A percentile compares a stretch with the other conserved stretches of the same genome.
Evolutionary conservation across 37 sponge, comb jelly and placozoan species (phyloP).

Genomic region (Agelas oroides): DNA sequence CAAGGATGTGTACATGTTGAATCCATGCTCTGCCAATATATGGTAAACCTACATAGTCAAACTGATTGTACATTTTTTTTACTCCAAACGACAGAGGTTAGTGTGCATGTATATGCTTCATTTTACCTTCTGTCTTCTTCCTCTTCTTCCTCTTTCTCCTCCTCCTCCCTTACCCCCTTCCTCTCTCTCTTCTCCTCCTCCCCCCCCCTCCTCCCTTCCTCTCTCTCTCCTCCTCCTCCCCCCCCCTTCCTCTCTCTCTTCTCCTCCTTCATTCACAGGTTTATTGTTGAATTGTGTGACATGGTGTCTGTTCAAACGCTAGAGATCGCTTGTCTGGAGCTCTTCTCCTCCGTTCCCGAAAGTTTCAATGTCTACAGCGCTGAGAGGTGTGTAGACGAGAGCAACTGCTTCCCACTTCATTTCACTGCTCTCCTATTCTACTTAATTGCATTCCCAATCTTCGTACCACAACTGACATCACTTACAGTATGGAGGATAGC

Average conservation of each 20-base stretch:
- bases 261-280: conserved; percentile 43
- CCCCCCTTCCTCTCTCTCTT: neutral
- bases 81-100: neutral
- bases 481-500: too few species aligned
- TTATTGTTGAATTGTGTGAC: conserved; percentile 92
- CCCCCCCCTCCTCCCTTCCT: neutral
- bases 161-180: too few species aligned
- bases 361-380: conserved; percentile 72
- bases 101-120: too few species aligned
- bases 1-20: conserved; percentile 89
- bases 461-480: neutral
- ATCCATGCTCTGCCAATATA: conserved; percentile 84
- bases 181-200: too few species aligned
- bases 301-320: conserved; percentile 68
- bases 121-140: too few species aligned
- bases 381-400: conserved; percentile 62
- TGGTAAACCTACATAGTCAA: too few species aligned
- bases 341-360: conserved; percentile 92
- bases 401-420: neutral
- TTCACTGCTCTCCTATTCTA: too few species aligned
- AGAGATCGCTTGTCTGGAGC: conserved; percentile 89
- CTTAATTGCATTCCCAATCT: too few species aligned
- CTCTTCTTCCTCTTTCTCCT: too few species aligned
- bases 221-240: neutral
- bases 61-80: too few species aligned